Evolutionary conservation across 2,888 invertebrate species (phyloP).

Genomic region (Tiliacea aurago): DNA sequence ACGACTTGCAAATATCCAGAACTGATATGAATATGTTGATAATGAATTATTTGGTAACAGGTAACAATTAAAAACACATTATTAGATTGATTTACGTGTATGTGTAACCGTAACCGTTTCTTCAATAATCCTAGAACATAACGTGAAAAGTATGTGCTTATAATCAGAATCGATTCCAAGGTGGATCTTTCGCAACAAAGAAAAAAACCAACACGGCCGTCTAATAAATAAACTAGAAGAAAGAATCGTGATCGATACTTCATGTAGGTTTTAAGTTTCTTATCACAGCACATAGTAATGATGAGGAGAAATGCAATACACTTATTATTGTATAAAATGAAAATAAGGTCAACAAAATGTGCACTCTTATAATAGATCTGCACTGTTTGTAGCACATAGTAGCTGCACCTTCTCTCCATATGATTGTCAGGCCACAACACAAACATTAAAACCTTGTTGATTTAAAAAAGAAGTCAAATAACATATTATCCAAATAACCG

Average conservation of each 20-base stretch:
- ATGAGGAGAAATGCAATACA: background rate
- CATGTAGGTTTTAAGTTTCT: slow-evolving; percentile 1
- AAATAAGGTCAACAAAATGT: slow-evolving; percentile 15
- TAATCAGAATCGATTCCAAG: slow-evolving; percentile 25
- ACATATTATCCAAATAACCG: fast-evolving
- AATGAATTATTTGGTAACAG: slow-evolving; percentile 99
- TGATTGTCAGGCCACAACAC: background rate
- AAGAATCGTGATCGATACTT: slow-evolving; percentile 13
- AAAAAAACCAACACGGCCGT: slow-evolving; percentile 35
- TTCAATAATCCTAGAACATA: background rate
- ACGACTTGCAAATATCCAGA: slow-evolving; percentile 95
- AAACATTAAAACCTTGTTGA: background rate
- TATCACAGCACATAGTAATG: slow-evolving; percentile 2
- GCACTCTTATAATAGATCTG: background rate
- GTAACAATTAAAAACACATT: slow-evolving; percentile 85
- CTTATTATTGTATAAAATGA: background rate
- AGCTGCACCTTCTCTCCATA: background rate
- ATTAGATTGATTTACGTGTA: slow-evolving; percentile 6
- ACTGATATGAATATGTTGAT: slow-evolving; percentile 99
- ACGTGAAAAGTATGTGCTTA: background rate
- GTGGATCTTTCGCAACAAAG: slow-evolving; percentile 60
- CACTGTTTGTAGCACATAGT: background rate
- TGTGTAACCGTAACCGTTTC: slow-evolving; percentile 2
- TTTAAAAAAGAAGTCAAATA: background rate
- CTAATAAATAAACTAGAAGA: slow-evolving; percentile 44